These are phyloP conservation scores for Melipona beecheii DNA, from an alignment of 2,888 invertebrate species.

Conservation along the genomic window DNA sequence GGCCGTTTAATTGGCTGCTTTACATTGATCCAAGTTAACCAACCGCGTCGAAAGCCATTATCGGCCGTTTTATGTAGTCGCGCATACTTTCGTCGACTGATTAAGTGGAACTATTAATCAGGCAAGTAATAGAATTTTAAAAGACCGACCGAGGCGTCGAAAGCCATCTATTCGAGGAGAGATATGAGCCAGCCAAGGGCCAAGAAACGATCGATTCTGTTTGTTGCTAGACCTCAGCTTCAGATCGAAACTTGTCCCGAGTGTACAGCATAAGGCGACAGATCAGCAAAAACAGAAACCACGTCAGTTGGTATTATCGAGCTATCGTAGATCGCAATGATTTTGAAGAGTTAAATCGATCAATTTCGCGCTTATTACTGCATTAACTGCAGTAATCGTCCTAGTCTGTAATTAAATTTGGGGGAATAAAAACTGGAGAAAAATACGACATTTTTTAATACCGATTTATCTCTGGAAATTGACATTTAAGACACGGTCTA, in stretches of 20 bases:
- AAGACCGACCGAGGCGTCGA: constrained; percentile 10
- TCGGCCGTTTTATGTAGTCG: constrained; percentile 27
- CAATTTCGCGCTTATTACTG: too few species aligned
- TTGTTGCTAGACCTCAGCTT: neutral
- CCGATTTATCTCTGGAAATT: too few species aligned
- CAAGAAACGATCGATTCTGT: neutral
- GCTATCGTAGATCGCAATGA: too few species aligned
- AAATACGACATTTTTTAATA: too few species aligned
- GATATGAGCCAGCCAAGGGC: neutral
- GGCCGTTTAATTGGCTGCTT: constrained; percentile 43
- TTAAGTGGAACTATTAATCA: constrained; percentile 37
- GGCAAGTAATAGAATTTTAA: constrained; percentile 33
- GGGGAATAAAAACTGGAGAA: too few species aligned
- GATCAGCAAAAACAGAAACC: too few species aligned
- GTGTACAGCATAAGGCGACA: neutral
- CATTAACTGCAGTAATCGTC: too few species aligned
- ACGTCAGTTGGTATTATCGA: neutral
- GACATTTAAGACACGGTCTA: too few species aligned
- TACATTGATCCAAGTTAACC: constrained; percentile 51
- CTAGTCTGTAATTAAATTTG: too few species aligned
- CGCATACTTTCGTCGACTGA: constrained; percentile 30
- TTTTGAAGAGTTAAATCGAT: too few species aligned
- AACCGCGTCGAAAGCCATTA: constrained; percentile 36
- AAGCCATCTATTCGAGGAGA: neutral
- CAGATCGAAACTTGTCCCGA: neutral